Evolutionary conservation across 2,113 vertebrate genomes (phyloP).

Genomic region (Choloepus hoffmanni): DNA sequence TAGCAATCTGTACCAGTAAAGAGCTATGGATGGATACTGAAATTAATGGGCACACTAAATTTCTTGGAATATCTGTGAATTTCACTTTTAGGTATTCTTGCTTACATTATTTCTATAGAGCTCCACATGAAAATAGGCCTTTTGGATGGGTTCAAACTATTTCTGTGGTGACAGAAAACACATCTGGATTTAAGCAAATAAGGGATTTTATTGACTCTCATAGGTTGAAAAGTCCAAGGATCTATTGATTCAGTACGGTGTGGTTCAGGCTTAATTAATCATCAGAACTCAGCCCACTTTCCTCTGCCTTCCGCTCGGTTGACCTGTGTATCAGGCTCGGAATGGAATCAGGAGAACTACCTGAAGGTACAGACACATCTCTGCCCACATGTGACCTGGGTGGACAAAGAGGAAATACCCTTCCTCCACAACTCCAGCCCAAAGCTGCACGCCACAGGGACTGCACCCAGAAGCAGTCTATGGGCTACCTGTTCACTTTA

Average conservation of each 20-base stretch:
- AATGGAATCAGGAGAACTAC: not conserved
- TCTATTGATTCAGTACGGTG: not conserved
- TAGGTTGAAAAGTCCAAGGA: not conserved
- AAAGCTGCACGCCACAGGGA: not conserved
- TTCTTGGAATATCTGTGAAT: constrained; percentile 31
- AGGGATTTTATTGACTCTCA: not conserved
- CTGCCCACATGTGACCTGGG: not conserved
- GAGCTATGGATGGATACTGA: not conserved
- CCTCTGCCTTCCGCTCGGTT: not conserved
- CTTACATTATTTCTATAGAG: not conserved
- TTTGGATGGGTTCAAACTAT: not conserved
- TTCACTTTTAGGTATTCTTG: constrained; percentile 10
- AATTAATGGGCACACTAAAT: constrained; percentile 20
- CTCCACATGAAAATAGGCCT: not conserved
- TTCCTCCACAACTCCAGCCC: not conserved
- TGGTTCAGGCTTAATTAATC: not conserved
- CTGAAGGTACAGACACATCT: not conserved
- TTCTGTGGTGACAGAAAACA: not conserved
- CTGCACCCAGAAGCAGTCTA: not conserved
- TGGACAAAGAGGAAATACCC: not conserved
- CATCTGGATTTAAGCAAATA: not conserved
- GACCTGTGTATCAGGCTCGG: not conserved
- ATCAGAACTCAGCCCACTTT: not conserved
- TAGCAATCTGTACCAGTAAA: constrained; percentile 4
- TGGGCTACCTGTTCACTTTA: not conserved